A percentile compares a stretch with the other conserved stretches of the same genome.
Conservation (phyloP, 2,888 invertebrate species). For the Eristalis pertinax region DNA sequence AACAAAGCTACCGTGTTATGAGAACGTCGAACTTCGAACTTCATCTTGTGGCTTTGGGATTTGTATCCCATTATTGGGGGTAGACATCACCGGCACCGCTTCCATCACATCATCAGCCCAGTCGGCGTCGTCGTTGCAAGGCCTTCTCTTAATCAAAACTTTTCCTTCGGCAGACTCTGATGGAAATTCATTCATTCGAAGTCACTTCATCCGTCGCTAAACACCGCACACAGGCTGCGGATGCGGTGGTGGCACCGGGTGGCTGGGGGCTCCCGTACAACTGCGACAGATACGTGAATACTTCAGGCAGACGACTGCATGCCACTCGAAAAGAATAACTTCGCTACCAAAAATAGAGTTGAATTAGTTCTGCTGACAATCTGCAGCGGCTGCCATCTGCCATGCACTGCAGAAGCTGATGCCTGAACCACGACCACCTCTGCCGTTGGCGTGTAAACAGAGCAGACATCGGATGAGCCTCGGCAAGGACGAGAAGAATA, state of each 20-base stretch:
- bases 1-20: slow-evolving; percentile 11
- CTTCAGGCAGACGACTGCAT: background rate
- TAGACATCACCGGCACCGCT: background rate
- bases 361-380: background rate
- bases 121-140: background rate
- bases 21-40: slow-evolving; percentile 54
- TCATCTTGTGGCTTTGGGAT: slow-evolving; percentile 23
- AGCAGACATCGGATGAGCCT: slow-evolving; percentile 49
- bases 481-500: slow-evolving; percentile 16
- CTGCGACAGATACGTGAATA: slow-evolving; percentile 13
- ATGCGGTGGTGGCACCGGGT: too few relatives aligned
- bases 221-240: slow-evolving; percentile 6
- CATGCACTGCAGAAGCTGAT: background rate
- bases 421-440: slow-evolving; percentile 31
- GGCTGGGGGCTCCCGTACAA: background rate
- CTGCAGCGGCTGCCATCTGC: background rate
- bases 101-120: too few relatives aligned
- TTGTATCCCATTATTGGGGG: too few relatives aligned
- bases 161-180: slow-evolving; percentile 30
- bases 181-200: slow-evolving; percentile 52
- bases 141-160: slow-evolving; percentile 59
- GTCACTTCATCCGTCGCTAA: slow-evolving; percentile 29
- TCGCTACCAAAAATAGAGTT: slow-evolving; percentile 34
- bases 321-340: slow-evolving; percentile 37
- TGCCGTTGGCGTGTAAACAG: slow-evolving; percentile 54